Base-by-base conservation (phyloP, 2,113 vertebrate species). In the Prionailurus viverrinus region DNA sequence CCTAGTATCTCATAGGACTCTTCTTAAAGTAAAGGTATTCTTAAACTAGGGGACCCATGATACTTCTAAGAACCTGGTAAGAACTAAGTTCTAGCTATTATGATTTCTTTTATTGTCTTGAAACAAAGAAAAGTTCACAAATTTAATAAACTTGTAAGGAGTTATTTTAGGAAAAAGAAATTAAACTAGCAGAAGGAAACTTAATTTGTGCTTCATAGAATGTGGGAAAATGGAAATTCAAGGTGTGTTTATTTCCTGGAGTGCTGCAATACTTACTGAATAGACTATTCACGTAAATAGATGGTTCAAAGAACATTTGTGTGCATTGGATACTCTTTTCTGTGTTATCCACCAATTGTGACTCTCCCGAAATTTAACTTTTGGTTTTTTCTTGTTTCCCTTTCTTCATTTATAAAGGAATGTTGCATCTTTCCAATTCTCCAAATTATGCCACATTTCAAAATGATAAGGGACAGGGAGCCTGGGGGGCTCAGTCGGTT, bases 191-290 rank as follows among this genome's bases (percentile, higher is more conserved):
- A n/a, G 65, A 94, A 86, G 31, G 41, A 94, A 97, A 36, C 7
- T 71, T 82, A 55, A 71, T 81, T 79, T 97, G 27, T 95, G 16
- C 55, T 55, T 79, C 66, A 71, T 7, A 88, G 58, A 97, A 87
- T 81, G 5, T 68, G 23, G 63, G 51, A 31, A 91, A 97, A 83
- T 93, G 71, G 45, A 94, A 90, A 96, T 82, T 79, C 82, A 91
- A 89, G 19, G 31, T 81, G 78, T n/a, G 12, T 10, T 53, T 79
- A 78, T 89, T 89, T 94, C 81, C 3, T 2, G 10, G 31, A 92
- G 5, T 18, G 4, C 19, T 69, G 33, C 29, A 71, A 68, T 41
- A 63, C 0, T 92, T 53, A 94, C 18, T 71, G 11, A 96, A 55
- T 31, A 93, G n/a, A 80, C 84, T 53, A 53, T 41, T 89, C n/a